A percentile compares a stretch with the other conserved stretches of the same genome.
Conservation (phyloP, 1,140 invertebrate genomes). For the Diabrotica undecimpunctata region DNA sequence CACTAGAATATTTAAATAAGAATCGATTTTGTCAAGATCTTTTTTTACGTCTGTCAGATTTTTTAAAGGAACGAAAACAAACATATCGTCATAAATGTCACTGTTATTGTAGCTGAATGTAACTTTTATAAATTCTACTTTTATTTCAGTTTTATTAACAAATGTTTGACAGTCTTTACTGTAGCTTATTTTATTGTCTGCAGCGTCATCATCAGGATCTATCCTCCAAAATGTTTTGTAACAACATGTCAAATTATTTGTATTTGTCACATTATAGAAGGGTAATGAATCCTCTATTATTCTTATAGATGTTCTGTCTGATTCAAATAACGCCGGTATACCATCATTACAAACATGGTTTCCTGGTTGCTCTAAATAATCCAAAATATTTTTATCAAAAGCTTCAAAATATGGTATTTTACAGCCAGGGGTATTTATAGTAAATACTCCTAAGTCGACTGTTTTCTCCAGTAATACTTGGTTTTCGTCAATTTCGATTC, state of each 20-base stretch:
- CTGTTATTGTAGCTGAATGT: constrained; percentile 52
- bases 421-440: constrained; percentile 71
- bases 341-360: constrained; percentile 49
- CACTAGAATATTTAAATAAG: constrained; percentile 62
- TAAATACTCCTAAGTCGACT: constrained; percentile 31
- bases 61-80: constrained; percentile 62
- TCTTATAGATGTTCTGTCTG: constrained; percentile 60
- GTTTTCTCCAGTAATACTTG: no score
- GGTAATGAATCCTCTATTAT: constrained; percentile 44
- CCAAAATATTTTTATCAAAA: constrained; percentile 56
- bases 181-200: constrained; percentile 49
- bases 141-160: constrained; percentile 45
- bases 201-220: constrained; percentile 45
- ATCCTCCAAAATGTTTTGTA: constrained; percentile 60
- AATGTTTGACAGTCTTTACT: constrained; percentile 49
- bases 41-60: constrained; percentile 27
- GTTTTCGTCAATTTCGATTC: no score
- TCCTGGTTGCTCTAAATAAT: constrained; percentile 47
- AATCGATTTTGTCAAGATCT: constrained; percentile 21
- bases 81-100: constrained; percentile 65
- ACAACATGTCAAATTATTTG: constrained; percentile 55
- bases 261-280: constrained; percentile 54
- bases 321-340: constrained; percentile 56
- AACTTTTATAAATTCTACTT: constrained; percentile 61
- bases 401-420: constrained; percentile 74